phyloP scores from a whole-genome alignment of 2,888 invertebrate species.

The Drosophila affinis region DNA sequence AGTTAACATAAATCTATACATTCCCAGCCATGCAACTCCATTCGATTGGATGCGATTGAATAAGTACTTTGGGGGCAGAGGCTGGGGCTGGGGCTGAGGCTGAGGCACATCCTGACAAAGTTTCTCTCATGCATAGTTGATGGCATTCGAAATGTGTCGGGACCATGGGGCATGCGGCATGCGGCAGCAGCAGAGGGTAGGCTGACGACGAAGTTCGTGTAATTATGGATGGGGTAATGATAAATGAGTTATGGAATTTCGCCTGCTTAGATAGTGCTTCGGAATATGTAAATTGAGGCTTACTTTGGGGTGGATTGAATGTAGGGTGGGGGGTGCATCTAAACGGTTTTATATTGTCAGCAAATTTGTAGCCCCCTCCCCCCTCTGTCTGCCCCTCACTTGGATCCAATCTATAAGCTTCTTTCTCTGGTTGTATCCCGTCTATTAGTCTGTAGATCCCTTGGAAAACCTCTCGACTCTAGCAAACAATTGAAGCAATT shows the following conservation, averaged over 20 bases:
- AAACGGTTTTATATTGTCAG: background rate
- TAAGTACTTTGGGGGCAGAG: slow-evolving; percentile 33
- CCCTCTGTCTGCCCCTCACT: no score
- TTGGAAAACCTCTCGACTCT: slow-evolving; percentile 36
- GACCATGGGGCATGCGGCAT: slow-evolving; percentile 21
- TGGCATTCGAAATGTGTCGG: slow-evolving; percentile 58
- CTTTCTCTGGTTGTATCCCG: background rate
- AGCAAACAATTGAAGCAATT: slow-evolving; percentile 69
- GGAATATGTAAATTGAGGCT: slow-evolving; percentile 17
- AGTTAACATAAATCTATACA: slow-evolving; percentile 37
- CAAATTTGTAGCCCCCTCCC: no score
- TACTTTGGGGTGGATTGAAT: background rate
- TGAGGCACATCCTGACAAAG: slow-evolving; percentile 25
- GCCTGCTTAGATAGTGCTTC: slow-evolving; percentile 19
- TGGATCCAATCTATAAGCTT: no score
- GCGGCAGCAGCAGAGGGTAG: background rate
- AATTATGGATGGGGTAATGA: slow-evolving; percentile 6
- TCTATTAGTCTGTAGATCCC: slow-evolving; percentile 41
- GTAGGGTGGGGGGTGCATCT: background rate
- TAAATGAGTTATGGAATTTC: slow-evolving; percentile 40
- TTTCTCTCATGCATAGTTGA: slow-evolving; percentile 57
- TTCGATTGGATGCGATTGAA: slow-evolving; percentile 13
- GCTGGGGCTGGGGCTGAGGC: no score
- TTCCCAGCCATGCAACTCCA: slow-evolving; percentile 9
- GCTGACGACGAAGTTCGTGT: background rate